Base-by-base conservation (phyloP, 2,113 vertebrate species). In the Anguilla japonica region DNA sequence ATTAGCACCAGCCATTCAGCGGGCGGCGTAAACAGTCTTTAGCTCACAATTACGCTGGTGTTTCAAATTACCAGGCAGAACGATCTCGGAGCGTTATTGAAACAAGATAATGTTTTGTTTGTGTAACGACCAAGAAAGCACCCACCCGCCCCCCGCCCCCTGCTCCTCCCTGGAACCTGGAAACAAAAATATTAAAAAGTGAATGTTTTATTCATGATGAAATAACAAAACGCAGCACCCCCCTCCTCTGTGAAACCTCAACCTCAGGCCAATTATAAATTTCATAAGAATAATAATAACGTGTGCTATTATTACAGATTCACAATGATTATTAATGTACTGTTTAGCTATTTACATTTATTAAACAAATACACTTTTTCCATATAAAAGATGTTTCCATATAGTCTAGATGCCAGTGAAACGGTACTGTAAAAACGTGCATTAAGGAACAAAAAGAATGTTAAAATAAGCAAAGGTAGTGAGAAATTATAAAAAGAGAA, bases 11-110 rank as follows among this genome's bases (percentile, higher is more conserved):
- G 60, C 56, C 57, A 46, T 82, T 81, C 56, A 86, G n/a, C 46
- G 43, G 60, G 79, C 26, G 81, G 39, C 16, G 56, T 86, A 86
- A 81, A 86, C 85, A 86, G 53, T 86, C n/a, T 82, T 86, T 79
- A 86, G n/a, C 63, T 41, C 79, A 86, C 57, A 63, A 67, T 63
- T 67, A 81, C 80, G 53, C 75, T 57, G 40, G 22, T 20, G 40
- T 63, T 81, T 86, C 34, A 81, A 63, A 57, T 81, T 40, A 46
- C 29, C 34, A 60, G 79, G 53, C 39, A 41, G 41, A 11, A 82
- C 57, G 29, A 86, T 14, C 79, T 81, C 56, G 41, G 26, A n/a
- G 60, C 81, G 40, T 63, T 67, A 86, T 40, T 82, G 57, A 41
- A 39, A 63, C 56, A 20, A 80, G 22, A 81, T 53, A 43, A 82